Conservation (phyloP, 1,140 invertebrate species). For the Euwallacea similis region DNA sequence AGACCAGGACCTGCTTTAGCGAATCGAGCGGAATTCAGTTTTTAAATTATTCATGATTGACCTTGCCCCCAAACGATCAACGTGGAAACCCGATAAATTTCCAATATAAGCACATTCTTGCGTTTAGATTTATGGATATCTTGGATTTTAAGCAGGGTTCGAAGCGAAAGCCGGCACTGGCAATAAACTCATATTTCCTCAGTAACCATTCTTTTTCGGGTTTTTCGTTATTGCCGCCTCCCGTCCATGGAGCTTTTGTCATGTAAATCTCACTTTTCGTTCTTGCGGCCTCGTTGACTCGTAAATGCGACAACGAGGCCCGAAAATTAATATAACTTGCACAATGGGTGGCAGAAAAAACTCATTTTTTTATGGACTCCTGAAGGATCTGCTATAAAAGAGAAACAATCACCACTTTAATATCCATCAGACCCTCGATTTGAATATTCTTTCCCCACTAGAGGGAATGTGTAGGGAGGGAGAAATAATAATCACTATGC, state of each 20-base stretch:
- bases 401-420: slow-evolving; percentile 24
- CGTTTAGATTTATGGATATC: too few relatives aligned
- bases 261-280: slow-evolving; percentile 7
- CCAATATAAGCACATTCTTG: too few relatives aligned
- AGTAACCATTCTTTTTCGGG: not conserved
- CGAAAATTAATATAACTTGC: not conserved
- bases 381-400: not conserved
- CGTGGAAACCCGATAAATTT: too few relatives aligned
- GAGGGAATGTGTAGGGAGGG: not conserved
- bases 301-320: not conserved
- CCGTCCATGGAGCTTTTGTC: slow-evolving; percentile 2
- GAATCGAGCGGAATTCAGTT: too few relatives aligned
- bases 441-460: slow-evolving; percentile 32
- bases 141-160: not conserved
- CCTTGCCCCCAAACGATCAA: not conserved
- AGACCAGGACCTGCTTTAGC: not conserved
- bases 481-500: slow-evolving; percentile 37
- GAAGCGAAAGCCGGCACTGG: not conserved
- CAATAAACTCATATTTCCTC: slow-evolving; percentile 10
- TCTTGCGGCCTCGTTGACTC: not conserved
- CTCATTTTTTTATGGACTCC: not conserved
- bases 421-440: slow-evolving; percentile 18
- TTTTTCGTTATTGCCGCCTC: slow-evolving; percentile 6
- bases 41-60: not conserved
- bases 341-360: not conserved